Percentiles rank a stretch among this genome's conserved stretches.
phyloP scores from a whole-genome alignment of 2,888 invertebrate genomes.

The Chloromyia formosa region DNA sequence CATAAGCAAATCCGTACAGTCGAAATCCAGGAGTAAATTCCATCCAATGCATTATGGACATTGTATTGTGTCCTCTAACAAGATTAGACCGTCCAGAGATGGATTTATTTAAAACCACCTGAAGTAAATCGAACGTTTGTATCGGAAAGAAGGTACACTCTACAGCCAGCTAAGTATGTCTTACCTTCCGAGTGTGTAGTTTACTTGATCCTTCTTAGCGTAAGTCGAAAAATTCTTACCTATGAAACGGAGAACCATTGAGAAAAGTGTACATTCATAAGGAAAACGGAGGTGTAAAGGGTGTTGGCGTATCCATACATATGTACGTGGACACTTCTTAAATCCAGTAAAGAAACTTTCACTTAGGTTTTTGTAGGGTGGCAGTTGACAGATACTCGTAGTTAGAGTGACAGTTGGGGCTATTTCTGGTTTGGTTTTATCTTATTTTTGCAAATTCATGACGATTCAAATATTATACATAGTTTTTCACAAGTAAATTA shows the following conservation, averaged over 20 bases:
- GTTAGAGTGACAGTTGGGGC: no score
- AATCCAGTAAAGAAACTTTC: neutral
- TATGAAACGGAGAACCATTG: neutral
- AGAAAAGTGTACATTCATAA: neutral
- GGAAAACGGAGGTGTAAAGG: neutral
- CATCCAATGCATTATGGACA: conserved; percentile 29
- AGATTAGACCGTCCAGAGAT: conserved; percentile 42
- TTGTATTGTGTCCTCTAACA: conserved; percentile 39
- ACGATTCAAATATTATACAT: no score
- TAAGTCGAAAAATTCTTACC: conserved; percentile 42
- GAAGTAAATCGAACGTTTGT: conserved; percentile 44
- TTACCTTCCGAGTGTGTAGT: conserved; percentile 28
- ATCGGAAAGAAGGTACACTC: conserved; percentile 34
- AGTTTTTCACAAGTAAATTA: no score
- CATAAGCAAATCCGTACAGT: neutral
- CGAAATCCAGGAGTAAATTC: conserved; percentile 26
- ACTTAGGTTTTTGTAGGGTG: neutral
- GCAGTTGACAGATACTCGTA: no score
- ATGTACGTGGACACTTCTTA: neutral
- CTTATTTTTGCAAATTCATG: no score
- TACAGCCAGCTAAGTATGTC: conserved; percentile 4
- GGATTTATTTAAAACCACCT: conserved; percentile 43
- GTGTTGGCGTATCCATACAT: neutral
- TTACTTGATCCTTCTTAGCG: conserved; percentile 41
- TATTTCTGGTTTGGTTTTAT: no score